phyloP scores from a whole-genome alignment of 2,888 invertebrate species.

The Gasteruption jaculator region DNA sequence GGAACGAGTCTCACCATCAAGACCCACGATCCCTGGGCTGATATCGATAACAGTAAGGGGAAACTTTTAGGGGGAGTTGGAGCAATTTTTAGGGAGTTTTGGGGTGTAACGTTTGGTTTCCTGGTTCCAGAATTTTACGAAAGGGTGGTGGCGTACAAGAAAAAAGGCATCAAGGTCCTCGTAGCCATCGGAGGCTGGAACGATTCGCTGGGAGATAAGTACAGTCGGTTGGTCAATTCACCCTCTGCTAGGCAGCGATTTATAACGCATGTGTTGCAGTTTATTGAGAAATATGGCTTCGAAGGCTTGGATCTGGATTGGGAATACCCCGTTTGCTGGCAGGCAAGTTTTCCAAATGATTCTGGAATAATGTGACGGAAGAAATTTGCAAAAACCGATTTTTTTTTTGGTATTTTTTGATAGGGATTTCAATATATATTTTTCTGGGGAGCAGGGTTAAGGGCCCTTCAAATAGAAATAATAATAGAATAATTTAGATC shows the following conservation, averaged over 20 bases:
- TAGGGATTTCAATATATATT: too few species aligned
- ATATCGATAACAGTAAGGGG: slow-evolving; percentile 76
- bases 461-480: not conserved
- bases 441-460: too few species aligned
- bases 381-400: not conserved
- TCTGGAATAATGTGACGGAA: not conserved
- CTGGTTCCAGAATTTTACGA: slow-evolving; percentile 73
- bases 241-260: slow-evolving; percentile 68
- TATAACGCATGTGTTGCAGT: slow-evolving; percentile 69
- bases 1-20: slow-evolving; percentile 71
- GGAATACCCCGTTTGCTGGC: slow-evolving; percentile 94
- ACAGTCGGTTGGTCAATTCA: slow-evolving; percentile 75
- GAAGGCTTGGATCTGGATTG: slow-evolving; percentile 91
- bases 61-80: not conserved
- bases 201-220: slow-evolving; percentile 87
- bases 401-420: too few species aligned
- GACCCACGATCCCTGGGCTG: slow-evolving; percentile 85
- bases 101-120: slow-evolving; percentile 4
- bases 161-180: slow-evolving; percentile 72
- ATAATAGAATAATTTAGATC: not conserved
- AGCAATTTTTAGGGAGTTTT: not conserved
- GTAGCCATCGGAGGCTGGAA: slow-evolving; percentile 95
- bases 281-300: slow-evolving; percentile 75
- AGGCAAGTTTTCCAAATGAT: slow-evolving; percentile 48
- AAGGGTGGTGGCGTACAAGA: slow-evolving; percentile 71